Evolutionary conservation across 2,888 invertebrate genomes (phyloP).

Genomic region (Ashinkailepas kermadecensis): DNA sequence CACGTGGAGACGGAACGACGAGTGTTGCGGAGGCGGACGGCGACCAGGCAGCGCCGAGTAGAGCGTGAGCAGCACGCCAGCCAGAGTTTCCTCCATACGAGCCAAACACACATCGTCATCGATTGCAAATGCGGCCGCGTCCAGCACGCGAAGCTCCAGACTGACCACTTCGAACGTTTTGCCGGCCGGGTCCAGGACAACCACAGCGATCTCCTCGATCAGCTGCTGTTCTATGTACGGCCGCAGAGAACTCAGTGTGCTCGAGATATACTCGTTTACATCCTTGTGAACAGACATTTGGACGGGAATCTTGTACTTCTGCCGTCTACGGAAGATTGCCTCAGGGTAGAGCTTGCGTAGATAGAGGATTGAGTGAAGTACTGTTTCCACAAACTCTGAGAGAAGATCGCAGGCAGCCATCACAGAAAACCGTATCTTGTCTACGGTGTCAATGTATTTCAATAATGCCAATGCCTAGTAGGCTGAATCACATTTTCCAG

Average conservation of each 20-base stretch:
- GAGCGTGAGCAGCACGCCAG: background rate
- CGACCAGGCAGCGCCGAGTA: background rate
- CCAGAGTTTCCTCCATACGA: background rate
- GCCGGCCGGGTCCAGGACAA: background rate
- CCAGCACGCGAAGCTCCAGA: background rate
- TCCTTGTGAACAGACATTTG: background rate
- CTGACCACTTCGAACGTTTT: background rate
- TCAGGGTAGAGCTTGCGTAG: conserved; percentile 2
- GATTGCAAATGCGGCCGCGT: background rate
- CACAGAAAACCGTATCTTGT: background rate
- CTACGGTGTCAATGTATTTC: too few relatives aligned
- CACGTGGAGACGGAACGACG: background rate
- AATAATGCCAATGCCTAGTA: too few relatives aligned
- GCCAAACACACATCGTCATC: background rate
- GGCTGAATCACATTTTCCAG: too few relatives aligned
- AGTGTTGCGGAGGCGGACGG: background rate
- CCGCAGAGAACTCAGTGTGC: background rate
- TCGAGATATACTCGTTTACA: background rate
- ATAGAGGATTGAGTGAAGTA: background rate
- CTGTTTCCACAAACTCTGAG: background rate
- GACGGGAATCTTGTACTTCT: background rate
- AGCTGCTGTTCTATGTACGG: background rate
- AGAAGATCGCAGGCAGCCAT: background rate
- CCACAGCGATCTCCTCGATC: background rate
- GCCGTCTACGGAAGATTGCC: background rate